Evolutionary conservation across 2,888 invertebrate species (phyloP).

Genomic region (Lycocerus yunnanus): DNA sequence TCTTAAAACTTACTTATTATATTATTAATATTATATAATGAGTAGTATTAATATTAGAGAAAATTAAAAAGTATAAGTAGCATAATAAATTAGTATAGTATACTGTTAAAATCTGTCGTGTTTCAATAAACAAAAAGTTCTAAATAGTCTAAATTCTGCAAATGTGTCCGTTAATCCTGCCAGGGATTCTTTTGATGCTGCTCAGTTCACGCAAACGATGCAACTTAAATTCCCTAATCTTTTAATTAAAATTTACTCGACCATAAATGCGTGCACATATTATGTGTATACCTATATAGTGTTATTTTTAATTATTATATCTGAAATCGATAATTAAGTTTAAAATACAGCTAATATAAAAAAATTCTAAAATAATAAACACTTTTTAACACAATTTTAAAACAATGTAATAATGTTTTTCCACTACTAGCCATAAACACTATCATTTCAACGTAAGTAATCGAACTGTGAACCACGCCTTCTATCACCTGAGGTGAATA

Average conservation of each 20-base stretch:
- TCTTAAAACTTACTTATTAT: too few species aligned
- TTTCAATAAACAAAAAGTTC: background rate
- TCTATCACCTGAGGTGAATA: too few species aligned
- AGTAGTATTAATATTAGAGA: too few species aligned
- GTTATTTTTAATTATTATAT: background rate
- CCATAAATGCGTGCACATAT: background rate
- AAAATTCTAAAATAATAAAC: too few species aligned
- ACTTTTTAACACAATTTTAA: too few species aligned
- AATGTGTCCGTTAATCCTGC: background rate
- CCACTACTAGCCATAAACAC: too few species aligned
- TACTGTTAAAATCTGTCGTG: background rate
- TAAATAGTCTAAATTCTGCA: background rate
- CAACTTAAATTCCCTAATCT: background rate
- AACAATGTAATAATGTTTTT: too few species aligned
- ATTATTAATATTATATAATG: too few species aligned
- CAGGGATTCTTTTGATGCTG: background rate
- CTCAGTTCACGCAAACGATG: background rate
- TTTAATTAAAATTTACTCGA: background rate
- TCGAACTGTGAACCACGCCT: too few species aligned
- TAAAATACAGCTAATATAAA: background rate
- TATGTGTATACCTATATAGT: too few species aligned
- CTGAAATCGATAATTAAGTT: background rate
- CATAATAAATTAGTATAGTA: background rate
- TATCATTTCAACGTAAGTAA: too few species aligned
- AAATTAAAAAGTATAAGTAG: background rate